Conservation (phyloP, 2,113 vertebrate genomes). For the Syrmaticus mikado region DNA sequence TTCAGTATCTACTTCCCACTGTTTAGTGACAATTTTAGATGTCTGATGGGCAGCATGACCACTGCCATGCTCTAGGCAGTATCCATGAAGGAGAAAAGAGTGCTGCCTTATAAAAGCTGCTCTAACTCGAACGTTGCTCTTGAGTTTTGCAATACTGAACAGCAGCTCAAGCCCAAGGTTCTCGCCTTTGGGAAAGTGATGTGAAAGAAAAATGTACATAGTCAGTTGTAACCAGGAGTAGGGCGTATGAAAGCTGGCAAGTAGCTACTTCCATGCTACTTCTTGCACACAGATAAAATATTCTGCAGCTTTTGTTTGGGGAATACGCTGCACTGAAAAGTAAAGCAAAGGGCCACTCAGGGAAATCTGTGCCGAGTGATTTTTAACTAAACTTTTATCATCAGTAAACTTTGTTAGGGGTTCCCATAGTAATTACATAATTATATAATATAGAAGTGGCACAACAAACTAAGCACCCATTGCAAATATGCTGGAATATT, state of each 20-base stretch:
- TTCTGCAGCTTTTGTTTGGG: neutral
- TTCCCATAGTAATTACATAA: fast-evolving
- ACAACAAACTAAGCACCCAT: neutral
- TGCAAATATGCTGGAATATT: neutral
- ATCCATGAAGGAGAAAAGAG: neutral
- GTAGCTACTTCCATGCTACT: neutral
- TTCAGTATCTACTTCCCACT: neutral
- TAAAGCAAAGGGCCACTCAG: neutral
- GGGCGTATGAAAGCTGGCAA: neutral
- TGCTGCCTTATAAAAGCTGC: neutral
- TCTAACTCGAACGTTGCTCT: neutral
- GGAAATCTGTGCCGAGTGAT: neutral
- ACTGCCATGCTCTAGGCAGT: neutral
- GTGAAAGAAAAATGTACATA: neutral
- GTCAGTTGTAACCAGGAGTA: neutral
- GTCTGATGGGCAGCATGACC: neutral
- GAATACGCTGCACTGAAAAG: neutral
- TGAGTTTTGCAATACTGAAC: neutral
- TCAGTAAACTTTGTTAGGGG: neutral
- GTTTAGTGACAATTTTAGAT: neutral
- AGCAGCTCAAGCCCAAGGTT: neutral
- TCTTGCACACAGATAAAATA: too few relatives aligned
- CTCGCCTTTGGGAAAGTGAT: neutral
- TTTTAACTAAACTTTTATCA: neutral
- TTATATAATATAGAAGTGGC: neutral